Evolutionary conservation across 2,888 invertebrate genomes (phyloP).

Genomic region (Pachydiplax longipennis): DNA sequence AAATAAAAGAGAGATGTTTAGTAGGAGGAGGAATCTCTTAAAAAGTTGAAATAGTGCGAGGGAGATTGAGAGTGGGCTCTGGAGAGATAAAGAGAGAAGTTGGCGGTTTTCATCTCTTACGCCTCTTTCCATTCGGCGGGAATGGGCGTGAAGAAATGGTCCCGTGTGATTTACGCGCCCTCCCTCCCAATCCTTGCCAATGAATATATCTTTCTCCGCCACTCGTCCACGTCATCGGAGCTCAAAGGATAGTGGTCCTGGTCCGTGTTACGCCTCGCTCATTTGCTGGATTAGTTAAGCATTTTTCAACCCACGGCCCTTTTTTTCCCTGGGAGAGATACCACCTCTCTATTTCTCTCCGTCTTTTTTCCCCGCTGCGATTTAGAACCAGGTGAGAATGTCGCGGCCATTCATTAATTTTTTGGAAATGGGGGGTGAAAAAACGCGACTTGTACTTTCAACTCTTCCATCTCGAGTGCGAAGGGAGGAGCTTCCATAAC

Average conservation of each 20-base stretch:
- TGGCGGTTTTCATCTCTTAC: no score
- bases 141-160: background rate
- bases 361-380: background rate
- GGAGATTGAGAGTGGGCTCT: background rate
- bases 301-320: background rate
- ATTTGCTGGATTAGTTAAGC: conserved; percentile 22
- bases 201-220: conserved; percentile 17
- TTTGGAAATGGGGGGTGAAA: background rate
- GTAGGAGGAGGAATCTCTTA: background rate
- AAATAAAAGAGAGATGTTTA: background rate
- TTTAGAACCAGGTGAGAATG: background rate
- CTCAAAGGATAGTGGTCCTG: background rate
- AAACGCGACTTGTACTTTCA: background rate
- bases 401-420: background rate
- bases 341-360: background rate
- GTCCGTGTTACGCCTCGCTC: background rate
- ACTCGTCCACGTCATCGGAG: conserved; percentile 4
- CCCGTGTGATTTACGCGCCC: background rate
- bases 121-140: background rate
- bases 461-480: background rate
- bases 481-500: background rate
- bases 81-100: background rate
- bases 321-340: background rate
- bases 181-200: background rate
- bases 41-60: background rate